Evolutionary conservation across 2,113 vertebrate species (phyloP), one percentile per base, ranked within the genome.

Genomic region (Ptychochromis oligacanthus): DNA sequence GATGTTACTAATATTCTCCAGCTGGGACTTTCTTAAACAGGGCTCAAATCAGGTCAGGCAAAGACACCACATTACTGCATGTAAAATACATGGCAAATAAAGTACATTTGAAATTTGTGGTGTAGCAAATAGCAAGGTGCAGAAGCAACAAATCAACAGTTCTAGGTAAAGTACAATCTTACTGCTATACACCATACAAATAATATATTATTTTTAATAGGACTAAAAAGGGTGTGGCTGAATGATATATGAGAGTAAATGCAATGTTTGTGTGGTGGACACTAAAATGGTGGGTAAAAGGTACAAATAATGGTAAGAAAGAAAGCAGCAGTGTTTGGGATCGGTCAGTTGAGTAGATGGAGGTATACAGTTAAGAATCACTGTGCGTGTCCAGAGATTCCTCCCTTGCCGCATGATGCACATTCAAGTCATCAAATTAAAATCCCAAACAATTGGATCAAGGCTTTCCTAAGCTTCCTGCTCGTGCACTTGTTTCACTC

Each of bases 401-500:
- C 38, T 22, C 24, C 6, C 36, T 57, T 46, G 49, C 26, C 38
- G 6, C 13, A 2, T 38, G 36, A 70, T 72, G 61, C 79, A 60
- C 6, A 59, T 61, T 61, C 15, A 34, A 55, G 31, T 26, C 24
- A 80, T 72, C 40, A 55, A 75, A 81, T 75, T 36, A 81, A 75
- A 82, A 38, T 31, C 34, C 26, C 43, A 6, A 52, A 36, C 65
- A 81, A 74, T 81, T 34, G 57, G 26, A 81, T 72, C 55, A 60
- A 59, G 22, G 6, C n/a, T 5, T 54, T 62, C 70, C 34, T 72
- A n/a, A 60, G 11, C 46, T 72, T 36, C 60, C 59, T 61, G 26
- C 40, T 77, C n/a, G 31, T 38, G 13, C 24, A 76, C 36, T 80
- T 43, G 18, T 38, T 34, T 43, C 4, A 55, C 26, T 52, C 5